Evolutionary conservation across 2,888 invertebrate genomes (phyloP).

Genomic region (Scaptodrosophila latifasciaeformis): DNA sequence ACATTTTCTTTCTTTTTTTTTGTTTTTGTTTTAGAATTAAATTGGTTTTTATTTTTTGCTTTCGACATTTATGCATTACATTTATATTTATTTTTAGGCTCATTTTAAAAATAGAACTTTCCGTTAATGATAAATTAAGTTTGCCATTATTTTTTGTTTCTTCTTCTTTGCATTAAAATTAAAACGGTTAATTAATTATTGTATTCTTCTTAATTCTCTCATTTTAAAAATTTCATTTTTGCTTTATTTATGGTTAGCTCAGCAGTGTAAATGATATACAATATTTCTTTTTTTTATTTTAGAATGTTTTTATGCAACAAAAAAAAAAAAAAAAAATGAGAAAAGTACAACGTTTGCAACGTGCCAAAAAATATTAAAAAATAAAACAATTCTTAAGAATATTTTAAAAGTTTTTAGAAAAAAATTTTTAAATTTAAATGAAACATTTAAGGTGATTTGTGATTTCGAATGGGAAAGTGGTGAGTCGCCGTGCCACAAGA

Average conservation of each 20-base stretch:
- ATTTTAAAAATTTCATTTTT: conserved; percentile 43
- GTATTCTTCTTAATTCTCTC: conserved; percentile 21
- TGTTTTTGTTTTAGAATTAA: conserved; percentile 42
- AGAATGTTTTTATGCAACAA: conserved; percentile 44
- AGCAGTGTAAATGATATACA: conserved; percentile 63
- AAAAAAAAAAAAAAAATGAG: conserved; percentile 46
- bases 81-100: conserved; percentile 63
- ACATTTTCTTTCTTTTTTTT: conserved; percentile 46
- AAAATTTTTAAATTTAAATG: too few species aligned
- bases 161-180: conserved; percentile 39
- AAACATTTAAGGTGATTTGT: too few species aligned
- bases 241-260: conserved; percentile 43
- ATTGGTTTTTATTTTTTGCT: conserved; percentile 28
- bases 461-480: too few species aligned
- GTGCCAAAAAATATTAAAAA: too few species aligned
- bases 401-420: too few species aligned
- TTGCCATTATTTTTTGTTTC: conserved; percentile 18
- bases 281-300: conserved; percentile 14
- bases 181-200: conserved; percentile 48
- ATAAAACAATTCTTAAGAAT: too few species aligned
- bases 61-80: conserved; percentile 56
- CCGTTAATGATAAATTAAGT: conserved; percentile 53
- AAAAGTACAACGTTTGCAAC: conserved; percentile 55
- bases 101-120: conserved; percentile 53
- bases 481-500: too few species aligned